Conservation (phyloP, 2,113 vertebrate genomes). For the Spea bombifrons region DNA sequence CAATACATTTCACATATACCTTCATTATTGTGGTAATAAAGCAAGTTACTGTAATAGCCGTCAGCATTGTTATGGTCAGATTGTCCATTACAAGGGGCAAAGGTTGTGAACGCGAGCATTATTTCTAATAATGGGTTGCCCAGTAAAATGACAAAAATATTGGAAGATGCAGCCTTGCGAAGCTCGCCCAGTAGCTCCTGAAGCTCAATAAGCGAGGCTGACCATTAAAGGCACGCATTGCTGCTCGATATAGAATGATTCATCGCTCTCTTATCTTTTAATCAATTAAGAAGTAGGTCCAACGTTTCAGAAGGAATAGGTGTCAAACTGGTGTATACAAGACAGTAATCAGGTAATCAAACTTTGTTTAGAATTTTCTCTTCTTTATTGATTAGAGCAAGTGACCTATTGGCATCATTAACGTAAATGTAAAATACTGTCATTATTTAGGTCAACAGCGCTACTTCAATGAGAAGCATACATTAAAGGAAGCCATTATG, state of each 20-base stretch:
- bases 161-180: too few relatives aligned
- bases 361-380: not conserved
- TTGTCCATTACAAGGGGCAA: not conserved
- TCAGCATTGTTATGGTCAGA: not conserved
- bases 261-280: slow-evolving; percentile 21
- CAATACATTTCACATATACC: slow-evolving; percentile 7
- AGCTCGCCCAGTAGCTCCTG: too few relatives aligned
- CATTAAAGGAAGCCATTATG: too few relatives aligned
- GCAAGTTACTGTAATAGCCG: slow-evolving; percentile 9
- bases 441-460: too few relatives aligned
- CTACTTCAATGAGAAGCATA: too few relatives aligned
- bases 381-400: not conserved
- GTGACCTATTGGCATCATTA: not conserved
- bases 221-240: slow-evolving; percentile 14
- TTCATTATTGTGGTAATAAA: slow-evolving; percentile 5
- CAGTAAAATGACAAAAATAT: not conserved
- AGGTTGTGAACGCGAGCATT: not conserved
- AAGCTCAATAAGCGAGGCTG: not conserved
- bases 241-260: slow-evolving; percentile 25
- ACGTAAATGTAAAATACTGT: not conserved
- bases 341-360: slow-evolving; percentile 22
- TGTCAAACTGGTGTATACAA: slow-evolving; percentile 22
- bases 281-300: slow-evolving; percentile 31
- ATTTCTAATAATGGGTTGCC: not conserved
- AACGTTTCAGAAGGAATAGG: slow-evolving; percentile 12